A percentile compares a stretch with the other conserved stretches of the same genome.
Evolutionary conservation across 2,888 invertebrate species (phyloP).

Genomic region (Drosophila fungiperda): DNA sequence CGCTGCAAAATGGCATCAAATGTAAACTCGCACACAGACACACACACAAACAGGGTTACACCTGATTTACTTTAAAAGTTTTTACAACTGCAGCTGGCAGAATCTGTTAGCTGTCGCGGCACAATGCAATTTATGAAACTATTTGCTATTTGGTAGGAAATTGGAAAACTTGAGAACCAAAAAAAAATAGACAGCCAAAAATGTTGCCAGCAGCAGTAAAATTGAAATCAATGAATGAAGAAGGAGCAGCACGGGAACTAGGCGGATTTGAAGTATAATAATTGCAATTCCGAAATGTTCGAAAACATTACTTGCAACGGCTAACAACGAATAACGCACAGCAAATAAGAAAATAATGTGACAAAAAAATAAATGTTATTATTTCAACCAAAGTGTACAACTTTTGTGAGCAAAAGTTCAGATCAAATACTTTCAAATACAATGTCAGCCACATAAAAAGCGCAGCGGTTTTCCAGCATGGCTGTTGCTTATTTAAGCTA

Average conservation of each 20-base stretch:
- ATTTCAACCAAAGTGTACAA: slow-evolving; percentile 3
- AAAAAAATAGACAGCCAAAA: slow-evolving; percentile 19
- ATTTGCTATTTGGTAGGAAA: slow-evolving; percentile 50
- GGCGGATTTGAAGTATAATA: slow-evolving; percentile 24
- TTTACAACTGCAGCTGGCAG: slow-evolving; percentile 41
- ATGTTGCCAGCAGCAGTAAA: slow-evolving; percentile 24
- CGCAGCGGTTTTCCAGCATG: slow-evolving; percentile 7
- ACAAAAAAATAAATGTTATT: slow-evolving; percentile 14
- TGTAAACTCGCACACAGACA: slow-evolving; percentile 4
- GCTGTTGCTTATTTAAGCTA: slow-evolving; percentile 11
- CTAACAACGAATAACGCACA: background rate
- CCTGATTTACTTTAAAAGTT: slow-evolving; percentile 49
- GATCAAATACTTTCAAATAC: slow-evolving; percentile 42
- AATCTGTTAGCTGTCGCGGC: slow-evolving; percentile 19
- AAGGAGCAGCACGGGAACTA: background rate
- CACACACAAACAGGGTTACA: slow-evolving; percentile 9
- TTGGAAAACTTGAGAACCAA: slow-evolving; percentile 52
- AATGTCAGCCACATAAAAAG: slow-evolving; percentile 29
- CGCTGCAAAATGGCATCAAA: slow-evolving; percentile 31
- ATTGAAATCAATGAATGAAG: background rate
- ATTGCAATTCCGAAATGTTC: slow-evolving; percentile 33
- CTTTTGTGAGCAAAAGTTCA: slow-evolving; percentile 10
- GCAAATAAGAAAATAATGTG: too few species aligned
- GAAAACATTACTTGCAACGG: slow-evolving; percentile 46
- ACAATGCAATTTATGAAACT: slow-evolving; percentile 58